phyloP scores from a whole-genome alignment of 1,140 invertebrate genomes.

The Procambarus virginalis region DNA sequence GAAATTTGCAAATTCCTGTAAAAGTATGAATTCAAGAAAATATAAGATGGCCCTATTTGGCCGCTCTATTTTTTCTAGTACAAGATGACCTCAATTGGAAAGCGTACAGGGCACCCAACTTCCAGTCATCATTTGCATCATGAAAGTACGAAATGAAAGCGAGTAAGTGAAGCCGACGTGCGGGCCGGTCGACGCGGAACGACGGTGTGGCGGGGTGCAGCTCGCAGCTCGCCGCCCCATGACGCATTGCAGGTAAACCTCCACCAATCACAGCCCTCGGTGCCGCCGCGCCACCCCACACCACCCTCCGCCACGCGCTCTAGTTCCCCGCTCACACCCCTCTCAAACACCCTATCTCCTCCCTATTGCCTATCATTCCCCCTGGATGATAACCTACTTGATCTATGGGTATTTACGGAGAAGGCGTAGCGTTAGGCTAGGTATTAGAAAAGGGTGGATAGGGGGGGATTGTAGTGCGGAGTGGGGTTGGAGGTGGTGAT shows the following conservation, averaged over 20 bases:
- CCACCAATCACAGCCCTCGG: slow-evolving; percentile 57
- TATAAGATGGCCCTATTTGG: too few species aligned
- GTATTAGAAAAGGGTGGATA: neutral
- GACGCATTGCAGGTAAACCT: slow-evolving; percentile 66
- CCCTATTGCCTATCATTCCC: too few species aligned
- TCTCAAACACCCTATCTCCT: too few species aligned
- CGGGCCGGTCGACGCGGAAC: slow-evolving; percentile 60
- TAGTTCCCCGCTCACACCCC: slow-evolving; percentile 25
- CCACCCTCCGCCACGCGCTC: slow-evolving; percentile 29
- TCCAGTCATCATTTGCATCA: slow-evolving; percentile 44
- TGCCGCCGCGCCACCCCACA: neutral
- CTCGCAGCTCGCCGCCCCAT: slow-evolving; percentile 53
- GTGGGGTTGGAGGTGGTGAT: slow-evolving; percentile 47
- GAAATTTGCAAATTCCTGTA: too few species aligned
- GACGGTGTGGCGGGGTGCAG: slow-evolving; percentile 57
- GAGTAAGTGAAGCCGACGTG: slow-evolving; percentile 51
- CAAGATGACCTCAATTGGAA: too few species aligned
- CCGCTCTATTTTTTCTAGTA: too few species aligned
- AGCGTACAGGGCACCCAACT: neutral
- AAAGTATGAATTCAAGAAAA: too few species aligned
- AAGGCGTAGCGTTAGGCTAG: neutral
- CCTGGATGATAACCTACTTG: too few species aligned
- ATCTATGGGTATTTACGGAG: too few species aligned
- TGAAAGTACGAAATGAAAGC: slow-evolving; percentile 56
- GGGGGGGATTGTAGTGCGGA: neutral